These are phyloP conservation scores for Heliconius himera DNA, from an alignment of 1,140 invertebrate species.

Conservation along the genomic window DNA sequence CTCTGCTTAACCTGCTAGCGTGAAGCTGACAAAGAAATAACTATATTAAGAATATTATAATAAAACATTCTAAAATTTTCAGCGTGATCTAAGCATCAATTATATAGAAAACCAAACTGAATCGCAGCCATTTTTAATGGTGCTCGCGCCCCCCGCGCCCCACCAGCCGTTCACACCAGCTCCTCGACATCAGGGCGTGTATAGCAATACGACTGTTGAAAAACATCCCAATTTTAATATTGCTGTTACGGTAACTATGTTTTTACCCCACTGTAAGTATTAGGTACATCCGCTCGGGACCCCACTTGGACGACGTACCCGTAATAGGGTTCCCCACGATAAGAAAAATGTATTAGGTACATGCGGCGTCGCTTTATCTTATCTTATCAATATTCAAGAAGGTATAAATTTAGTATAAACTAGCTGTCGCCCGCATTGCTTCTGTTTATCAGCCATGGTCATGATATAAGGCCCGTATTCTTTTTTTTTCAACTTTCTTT, in stretches of 20 bases:
- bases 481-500: too few relatives aligned
- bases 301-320: too few relatives aligned
- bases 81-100: constrained; percentile 62
- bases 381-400: too few relatives aligned
- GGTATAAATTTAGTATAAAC: too few relatives aligned
- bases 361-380: too few relatives aligned
- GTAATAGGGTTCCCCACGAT: too few relatives aligned
- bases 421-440: background rate
- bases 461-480: too few relatives aligned
- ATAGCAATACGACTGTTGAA: constrained; percentile 83
- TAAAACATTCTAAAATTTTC: constrained; percentile 31
- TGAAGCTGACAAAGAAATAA: background rate
- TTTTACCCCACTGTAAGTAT: background rate
- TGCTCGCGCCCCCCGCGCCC: constrained; percentile 91
- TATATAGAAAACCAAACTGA: constrained; percentile 73
- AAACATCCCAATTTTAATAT: constrained; percentile 89
- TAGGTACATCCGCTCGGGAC: background rate
- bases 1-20: too few relatives aligned
- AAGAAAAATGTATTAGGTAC: too few relatives aligned
- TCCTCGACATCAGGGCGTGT: constrained; percentile 85
- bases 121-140: constrained; percentile 89
- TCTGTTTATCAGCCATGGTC: background rate
- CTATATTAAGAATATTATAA: background rate
- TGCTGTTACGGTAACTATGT: constrained; percentile 56
- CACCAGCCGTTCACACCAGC: constrained; percentile 93